Evolutionary conservation across 2,113 vertebrate species (phyloP), one percentile per base, ranked within the genome.

Genomic region (Phrynosoma blainvillii): DNA sequence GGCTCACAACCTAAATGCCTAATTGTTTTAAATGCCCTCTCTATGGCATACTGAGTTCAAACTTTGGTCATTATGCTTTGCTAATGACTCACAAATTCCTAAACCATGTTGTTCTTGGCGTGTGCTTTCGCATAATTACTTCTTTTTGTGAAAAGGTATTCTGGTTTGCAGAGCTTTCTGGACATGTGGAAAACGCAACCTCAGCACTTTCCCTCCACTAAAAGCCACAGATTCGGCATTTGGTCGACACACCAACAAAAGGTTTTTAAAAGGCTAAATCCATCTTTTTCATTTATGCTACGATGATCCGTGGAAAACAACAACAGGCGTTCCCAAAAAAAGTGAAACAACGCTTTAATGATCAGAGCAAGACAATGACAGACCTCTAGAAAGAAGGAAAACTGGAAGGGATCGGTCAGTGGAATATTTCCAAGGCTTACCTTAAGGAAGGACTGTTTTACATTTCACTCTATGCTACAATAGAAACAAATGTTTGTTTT

Each of bases 61-160:
- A 77, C 88, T 71, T 65, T 88, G 93, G 93, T 91, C 93, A 93
- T 94, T 92, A 89, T 1, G 68, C 79, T 90, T 82, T 75, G 79
- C 89, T 93, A 95, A 93, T 91, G 88, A 95, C 92, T 87, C 90
- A 86, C 82, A 92, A 95, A 94, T 90, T 92, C 93, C 81, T 91
- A 82, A 89, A 54, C 80, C 89, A 77, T 75, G 91, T 94, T 94
- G 84, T 92, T 94, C 92, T 90, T 89, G 89, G 85, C n/a, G 5
- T 78, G 88, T 89, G 85, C 90, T 93, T 94, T 82, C 12, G 47
- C 82, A 81, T 88, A 91, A 90, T 36, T 80, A 85, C 79, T 84
- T 25, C 89, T 89, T 91, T 89, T 47, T 54, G 85, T 82, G 68
- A 70, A 90, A 94, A 62, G 30, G 84, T 80, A 68, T 18, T 18